Evolutionary conservation across 2,113 vertebrate genomes (phyloP), one percentile per base, ranked within the genome.

Genomic region (Alces alces): DNA sequence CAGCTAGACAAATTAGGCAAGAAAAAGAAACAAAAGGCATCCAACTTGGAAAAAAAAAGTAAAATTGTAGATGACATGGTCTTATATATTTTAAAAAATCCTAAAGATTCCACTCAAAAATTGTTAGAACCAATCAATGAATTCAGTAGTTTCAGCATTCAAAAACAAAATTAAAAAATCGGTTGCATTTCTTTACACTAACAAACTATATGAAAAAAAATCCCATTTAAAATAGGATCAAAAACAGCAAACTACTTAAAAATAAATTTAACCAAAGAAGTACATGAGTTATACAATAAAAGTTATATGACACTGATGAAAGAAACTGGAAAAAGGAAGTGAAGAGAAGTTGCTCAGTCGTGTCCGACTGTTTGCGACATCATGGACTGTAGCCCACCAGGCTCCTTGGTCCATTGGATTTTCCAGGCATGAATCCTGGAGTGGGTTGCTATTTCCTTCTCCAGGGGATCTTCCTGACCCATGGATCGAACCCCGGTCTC

Each of bases 321-420:
- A 85, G 23, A 84, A 84, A 39, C 33, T 43, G 54, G 19, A 83
- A 52, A 83, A 54, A 21, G 12, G 21, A 66, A 66, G 64, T 5
- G 61, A 66, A 64, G 61, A n/a, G 64, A 66, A 66, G 64, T 66
- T 8, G 0, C 64, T 66, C 33, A 66, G 64, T 66, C 0, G 0
- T 66, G 9, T 66, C n/a, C 1, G 0, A 36, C 33, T 66, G 17
- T 66, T 66, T 66, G 17, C 0, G 1, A 36, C 16, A 17, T n/a
- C 33, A 36, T 36, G 64, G 64, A 21, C 64, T 66, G 33, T 36
- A 66, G 64, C 33, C 33, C 64, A 36, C 9, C 64, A 66, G 64
- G 8, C 4, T 66, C 33, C 33, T 66, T 4, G 0, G 17, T 66
- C 64, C 33, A 66, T 66, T 33, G 64, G 64, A 36, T 66, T 66